Evolutionary conservation across 2,113 vertebrate species (phyloP), one percentile per base, ranked within the genome.

Genomic region (Mesocricetus auratus): DNA sequence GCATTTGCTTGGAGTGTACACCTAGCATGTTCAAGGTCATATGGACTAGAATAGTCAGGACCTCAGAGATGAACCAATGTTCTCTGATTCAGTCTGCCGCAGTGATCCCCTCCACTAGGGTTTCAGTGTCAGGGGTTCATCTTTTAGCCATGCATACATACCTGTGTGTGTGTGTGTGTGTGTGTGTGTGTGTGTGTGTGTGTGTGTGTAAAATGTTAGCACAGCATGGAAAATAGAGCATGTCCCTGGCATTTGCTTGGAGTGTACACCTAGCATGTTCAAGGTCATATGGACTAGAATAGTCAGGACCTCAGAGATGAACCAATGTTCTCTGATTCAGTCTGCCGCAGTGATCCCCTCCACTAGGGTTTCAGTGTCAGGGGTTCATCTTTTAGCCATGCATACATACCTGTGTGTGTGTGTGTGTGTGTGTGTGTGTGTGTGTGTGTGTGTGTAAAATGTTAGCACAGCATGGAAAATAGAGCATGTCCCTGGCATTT

Each of bases 11-110:
- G 62, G 66, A 66, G 21, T 31, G 15, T 73, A 83, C 96, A 89
- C 16, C 33, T 97, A 93, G 31, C 56, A 47, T 94, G 92, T 19
- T 97, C 98, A 98, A 98, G 98, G 98, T 98, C 94, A 0, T 64
- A 62, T 0, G 0, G 82, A 95, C 21, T 50, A 62, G 64, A 60
- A 50, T 58, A 97, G 78, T 47, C 0, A 0, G 42, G 4, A 47
- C 60, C 90, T 89, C 96, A 96, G 97, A 97, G 92, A 95, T 94
- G 75, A 98, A 62, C 73, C 60, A 75, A 56, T 33, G 68, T 26
- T 91, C 58, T 73, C 91, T 91, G 58, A 93, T 50, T 94, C 92
- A 85, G 42, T 47, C 39, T 50, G 89, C 47, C 81, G 81, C 69
- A 78, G 82, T 79, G 83, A 33, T 3, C 74, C 1, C 0, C 68